Conservation (phyloP, 1,140 invertebrate genomes). For the Zaprionus tsacasi region DNA sequence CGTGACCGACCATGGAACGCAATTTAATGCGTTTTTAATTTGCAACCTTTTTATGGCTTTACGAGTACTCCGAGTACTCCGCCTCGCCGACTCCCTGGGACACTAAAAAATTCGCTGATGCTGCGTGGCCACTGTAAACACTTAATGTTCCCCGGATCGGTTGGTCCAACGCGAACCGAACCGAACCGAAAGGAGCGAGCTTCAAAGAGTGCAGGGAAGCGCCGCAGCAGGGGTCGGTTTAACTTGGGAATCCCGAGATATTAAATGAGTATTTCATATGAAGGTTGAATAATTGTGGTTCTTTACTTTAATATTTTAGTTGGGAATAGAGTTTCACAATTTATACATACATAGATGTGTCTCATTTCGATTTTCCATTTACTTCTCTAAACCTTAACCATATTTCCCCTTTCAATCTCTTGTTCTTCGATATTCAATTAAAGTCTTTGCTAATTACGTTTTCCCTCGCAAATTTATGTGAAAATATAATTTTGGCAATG, state of each 20-base stretch:
- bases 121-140: slow-evolving; percentile 47
- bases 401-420: background rate
- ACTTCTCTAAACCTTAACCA: background rate
- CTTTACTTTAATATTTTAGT: background rate
- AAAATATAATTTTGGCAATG: background rate
- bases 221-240: background rate
- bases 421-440: background rate
- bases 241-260: background rate
- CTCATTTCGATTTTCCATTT: background rate
- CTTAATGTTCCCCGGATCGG: slow-evolving; percentile 51
- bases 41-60: slow-evolving; percentile 60
- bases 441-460: background rate
- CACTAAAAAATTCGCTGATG: slow-evolving; percentile 61
- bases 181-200: background rate
- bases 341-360: too few species aligned
- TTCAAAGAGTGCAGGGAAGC: slow-evolving; percentile 9
- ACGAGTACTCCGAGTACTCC: slow-evolving; percentile 2
- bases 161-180: slow-evolving; percentile 20
- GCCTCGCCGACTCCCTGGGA: background rate
- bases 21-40: slow-evolving; percentile 76
- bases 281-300: too few species aligned
- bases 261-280: background rate
- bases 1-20: slow-evolving; percentile 52
- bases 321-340: background rate
- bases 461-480: background rate